Evolutionary conservation across 2,797 vertebrate species (phyloP).

Genomic region (Pantherophis alleghaniensis): DNA sequence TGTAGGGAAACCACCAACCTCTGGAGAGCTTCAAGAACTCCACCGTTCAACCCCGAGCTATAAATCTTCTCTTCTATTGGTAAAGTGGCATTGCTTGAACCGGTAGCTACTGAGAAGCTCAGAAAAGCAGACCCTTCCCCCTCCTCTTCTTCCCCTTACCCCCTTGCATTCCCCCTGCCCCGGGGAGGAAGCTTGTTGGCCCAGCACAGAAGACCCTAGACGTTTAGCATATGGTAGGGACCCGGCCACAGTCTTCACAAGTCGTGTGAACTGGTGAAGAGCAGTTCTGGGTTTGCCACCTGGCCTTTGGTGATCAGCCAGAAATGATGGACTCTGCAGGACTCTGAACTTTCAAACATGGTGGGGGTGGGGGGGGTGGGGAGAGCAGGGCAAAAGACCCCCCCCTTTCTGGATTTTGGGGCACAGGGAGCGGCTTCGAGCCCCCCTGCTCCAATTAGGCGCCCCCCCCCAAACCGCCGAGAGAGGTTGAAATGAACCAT

Average conservation of each 20-base stretch:
- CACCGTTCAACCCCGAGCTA: neutral
- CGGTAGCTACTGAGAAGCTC: neutral
- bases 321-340: neutral
- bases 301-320: neutral
- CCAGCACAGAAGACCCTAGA: neutral
- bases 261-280: neutral
- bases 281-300: neutral
- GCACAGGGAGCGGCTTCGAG: neutral
- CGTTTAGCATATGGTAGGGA: neutral
- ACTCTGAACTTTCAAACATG: neutral
- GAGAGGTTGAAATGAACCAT: neutral
- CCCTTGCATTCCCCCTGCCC: neutral
- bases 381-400: neutral
- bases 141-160: neutral
- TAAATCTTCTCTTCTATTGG: neutral
- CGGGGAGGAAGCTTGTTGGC: neutral
- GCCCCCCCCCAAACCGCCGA: neutral
- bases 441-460: neutral
- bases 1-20: too few relatives aligned
- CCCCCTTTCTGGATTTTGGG: neutral
- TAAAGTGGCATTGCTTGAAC: neutral
- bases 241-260: neutral
- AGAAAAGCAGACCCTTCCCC: neutral
- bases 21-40: too few relatives aligned
- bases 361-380: accelerated